Base-by-base conservation (phyloP, 1,140 invertebrate genomes). In the Panagrolaimus sp. region DNA sequence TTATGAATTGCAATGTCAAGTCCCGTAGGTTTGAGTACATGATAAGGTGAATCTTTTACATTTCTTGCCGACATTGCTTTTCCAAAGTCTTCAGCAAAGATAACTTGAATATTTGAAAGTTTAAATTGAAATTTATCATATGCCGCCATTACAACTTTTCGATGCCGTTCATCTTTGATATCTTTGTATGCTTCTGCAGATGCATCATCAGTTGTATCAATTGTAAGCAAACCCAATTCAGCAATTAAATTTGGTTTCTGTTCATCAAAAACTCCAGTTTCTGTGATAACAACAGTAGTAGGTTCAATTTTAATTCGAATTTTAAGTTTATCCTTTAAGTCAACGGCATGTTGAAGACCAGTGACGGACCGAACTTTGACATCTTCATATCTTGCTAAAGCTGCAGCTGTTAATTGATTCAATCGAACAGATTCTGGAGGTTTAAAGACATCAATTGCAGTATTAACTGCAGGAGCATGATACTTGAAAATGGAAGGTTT, bases 331-430 rank as follows among this genome's bases (percentile, higher is more conserved):
- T 89, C 89, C 73, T 92, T 90, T 78, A 91, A 88, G 71, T 96
- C 89, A 63, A 98, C 91, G 1, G 93, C 90, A 81, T 94, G 89
- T 79, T 96, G 91, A 73, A 98, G 87, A 8, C 92, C 91, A 9
- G 91, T 86, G 0, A 91, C 89, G 0, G 94, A 96, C 83, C 90
- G 91, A 83, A 94, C 90, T 84, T 95, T 96, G 8, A 97, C 87
- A 76, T 91, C 90, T 44, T 89, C 89, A 32, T 97, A 85, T 79
- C 89, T 89, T 48, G 88, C 88, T 55, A 89, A 89, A 14, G 94
- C 93, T n/a, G 89, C 90, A 5, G 80, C 76, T 10, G 79, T 81
- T 12, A 82, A 69, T 58, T 93, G 90, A 71, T 90, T 89, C 12
- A 96, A 85, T 47, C 62, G 89, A 85, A 84, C 89, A 86, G 84